These are phyloP conservation scores for Brachyptera risi DNA, from an alignment of 2,888 invertebrate species.

Conservation along the genomic window DNA sequence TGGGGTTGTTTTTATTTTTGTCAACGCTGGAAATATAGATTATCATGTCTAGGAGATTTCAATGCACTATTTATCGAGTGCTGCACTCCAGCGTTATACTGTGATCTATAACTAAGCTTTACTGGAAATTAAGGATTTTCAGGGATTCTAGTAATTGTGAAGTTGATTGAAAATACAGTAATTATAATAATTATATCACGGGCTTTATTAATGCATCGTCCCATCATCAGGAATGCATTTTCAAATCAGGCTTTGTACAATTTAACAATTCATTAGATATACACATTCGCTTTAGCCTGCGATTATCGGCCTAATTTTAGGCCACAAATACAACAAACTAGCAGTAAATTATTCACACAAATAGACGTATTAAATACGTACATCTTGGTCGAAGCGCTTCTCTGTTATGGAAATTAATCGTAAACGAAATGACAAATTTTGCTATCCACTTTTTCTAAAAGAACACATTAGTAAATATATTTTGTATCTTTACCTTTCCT, in stretches of 20 bases:
- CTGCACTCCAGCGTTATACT: neutral
- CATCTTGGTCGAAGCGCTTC: constrained; percentile 15
- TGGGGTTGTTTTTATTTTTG: no score
- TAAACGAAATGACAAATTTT: constrained; percentile 8
- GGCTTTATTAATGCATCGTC: constrained; percentile 30
- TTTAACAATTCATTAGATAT: constrained; percentile 21
- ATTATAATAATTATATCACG: constrained; percentile 24
- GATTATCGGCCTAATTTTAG: constrained; percentile 9
- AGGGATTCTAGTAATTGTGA: no score
- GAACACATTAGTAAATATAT: neutral
- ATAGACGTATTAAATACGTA: constrained; percentile 1
- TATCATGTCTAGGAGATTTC: neutral
- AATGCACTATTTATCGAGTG: neutral
- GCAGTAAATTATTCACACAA: neutral
- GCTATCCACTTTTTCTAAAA: no score
- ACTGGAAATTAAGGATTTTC: no score
- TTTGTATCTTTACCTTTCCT: neutral
- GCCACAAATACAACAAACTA: neutral
- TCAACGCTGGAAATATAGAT: neutral
- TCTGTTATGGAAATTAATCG: constrained; percentile 11
- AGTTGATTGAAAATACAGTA: neutral
- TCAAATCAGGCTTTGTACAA: constrained; percentile 27
- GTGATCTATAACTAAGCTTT: no score
- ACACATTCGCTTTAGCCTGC: no score
- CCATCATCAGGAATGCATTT: constrained; percentile 30